Evolutionary conservation across 2,113 vertebrate genomes (phyloP).

Genomic region (Tetrax tetrax): DNA sequence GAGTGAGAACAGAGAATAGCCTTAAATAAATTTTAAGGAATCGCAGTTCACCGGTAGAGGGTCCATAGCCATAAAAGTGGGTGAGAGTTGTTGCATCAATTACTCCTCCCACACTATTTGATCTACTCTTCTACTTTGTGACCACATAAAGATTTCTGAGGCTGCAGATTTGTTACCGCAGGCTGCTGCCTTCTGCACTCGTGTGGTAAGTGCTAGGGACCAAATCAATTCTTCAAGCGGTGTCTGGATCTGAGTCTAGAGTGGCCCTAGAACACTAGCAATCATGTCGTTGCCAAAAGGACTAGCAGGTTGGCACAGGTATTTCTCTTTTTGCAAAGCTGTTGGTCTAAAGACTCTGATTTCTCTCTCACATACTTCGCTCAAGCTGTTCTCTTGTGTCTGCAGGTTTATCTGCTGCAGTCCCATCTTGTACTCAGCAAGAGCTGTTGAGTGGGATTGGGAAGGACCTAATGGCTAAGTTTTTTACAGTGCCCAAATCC

Average conservation of each 20-base stretch:
- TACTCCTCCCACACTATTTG: not conserved
- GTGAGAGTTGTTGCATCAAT: not conserved
- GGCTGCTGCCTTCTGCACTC: not conserved
- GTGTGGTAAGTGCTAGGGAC: not conserved
- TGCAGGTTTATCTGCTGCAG: not conserved
- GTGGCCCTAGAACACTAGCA: not conserved
- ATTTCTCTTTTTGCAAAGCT: not conserved
- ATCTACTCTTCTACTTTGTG: not conserved
- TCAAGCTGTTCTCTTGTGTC: not conserved
- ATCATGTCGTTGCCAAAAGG: not conserved
- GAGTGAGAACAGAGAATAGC: not conserved
- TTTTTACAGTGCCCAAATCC: not conserved
- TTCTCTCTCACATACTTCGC: not conserved
- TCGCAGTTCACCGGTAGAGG: not conserved
- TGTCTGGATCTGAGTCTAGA: not conserved
- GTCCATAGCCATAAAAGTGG: not conserved
- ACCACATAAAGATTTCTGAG: not conserved
- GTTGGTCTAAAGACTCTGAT: not conserved
- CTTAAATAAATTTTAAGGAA: not conserved
- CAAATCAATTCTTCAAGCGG: not conserved
- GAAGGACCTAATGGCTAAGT: not conserved
- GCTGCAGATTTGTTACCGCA: not conserved
- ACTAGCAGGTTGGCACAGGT: not conserved
- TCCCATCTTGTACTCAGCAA: not conserved
- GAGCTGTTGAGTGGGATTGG: not conserved